These are phyloP conservation scores for Montipora efflorescens DNA, from an alignment of 64 coral and sea anemone genomes.

Conservation along the genomic window DNA sequence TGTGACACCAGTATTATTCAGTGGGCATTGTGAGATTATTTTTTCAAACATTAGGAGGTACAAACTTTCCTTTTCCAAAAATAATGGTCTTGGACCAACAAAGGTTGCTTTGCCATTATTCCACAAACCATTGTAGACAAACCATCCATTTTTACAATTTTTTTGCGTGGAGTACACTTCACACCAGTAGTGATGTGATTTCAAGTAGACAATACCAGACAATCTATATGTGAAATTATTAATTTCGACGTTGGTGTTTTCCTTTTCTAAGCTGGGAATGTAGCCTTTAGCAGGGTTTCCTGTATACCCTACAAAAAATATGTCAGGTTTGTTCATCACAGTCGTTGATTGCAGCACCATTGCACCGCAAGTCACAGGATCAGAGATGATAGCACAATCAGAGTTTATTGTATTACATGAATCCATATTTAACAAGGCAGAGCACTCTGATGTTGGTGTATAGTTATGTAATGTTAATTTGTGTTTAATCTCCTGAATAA, in stretches of 20 bases:
- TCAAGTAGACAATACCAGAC: slow-evolving; percentile 24
- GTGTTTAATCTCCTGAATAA: slow-evolving; percentile 18
- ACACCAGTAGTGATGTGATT: slow-evolving; percentile 41
- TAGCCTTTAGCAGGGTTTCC: background rate
- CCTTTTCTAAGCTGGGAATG: background rate
- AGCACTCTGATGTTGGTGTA: background rate
- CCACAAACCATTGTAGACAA: slow-evolving; percentile 12
- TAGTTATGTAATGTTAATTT: slow-evolving; percentile 9
- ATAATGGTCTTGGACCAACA: slow-evolving; percentile 45
- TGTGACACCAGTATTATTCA: background rate
- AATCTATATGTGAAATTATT: slow-evolving; percentile 3
- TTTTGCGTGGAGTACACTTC: slow-evolving; percentile 7
- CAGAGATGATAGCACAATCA: slow-evolving; percentile 19
- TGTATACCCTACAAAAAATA: background rate
- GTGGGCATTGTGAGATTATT: background rate
- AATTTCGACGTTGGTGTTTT: background rate
- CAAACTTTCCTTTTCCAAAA: slow-evolving; percentile 24
- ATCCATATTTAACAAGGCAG: background rate
- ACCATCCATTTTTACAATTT: slow-evolving; percentile 41
- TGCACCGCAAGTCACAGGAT: slow-evolving; percentile 24
- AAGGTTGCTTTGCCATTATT: slow-evolving; percentile 31
- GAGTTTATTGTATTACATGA: background rate
- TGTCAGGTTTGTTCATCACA: slow-evolving; percentile 2
- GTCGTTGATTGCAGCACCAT: background rate
- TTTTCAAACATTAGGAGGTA: slow-evolving; percentile 10